Base-by-base conservation (phyloP, 1,140 invertebrate species). In the Lordiphosa stackelbergi region DNA sequence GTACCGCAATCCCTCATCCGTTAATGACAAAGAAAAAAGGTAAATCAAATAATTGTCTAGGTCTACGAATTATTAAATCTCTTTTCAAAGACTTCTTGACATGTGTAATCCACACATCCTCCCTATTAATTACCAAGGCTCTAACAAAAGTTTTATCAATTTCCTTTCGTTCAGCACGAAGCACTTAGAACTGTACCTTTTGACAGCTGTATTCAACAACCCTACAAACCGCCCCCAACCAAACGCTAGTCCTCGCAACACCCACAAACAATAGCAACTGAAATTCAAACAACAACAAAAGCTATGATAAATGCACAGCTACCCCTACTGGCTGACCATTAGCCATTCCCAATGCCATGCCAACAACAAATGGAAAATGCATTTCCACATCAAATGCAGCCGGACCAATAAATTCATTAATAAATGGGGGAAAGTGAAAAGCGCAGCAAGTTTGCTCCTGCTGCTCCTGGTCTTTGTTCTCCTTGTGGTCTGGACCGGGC, bases 381-480 rank as follows among this genome's bases (percentile, higher is more conserved):
- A 73, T 73, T 65, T 60, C 35, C 45, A n/a, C 65, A 68, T 69
- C 65, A 73, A 73, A 54, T 53, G 65, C 71, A 73, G 71, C 48
- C 43, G 52, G 43, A 53, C 66, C 52, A 69, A 73, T 73, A 73
- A 73, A 73, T 73, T 73, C 70, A 73, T 74, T 73, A 73, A 74
- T 73, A 69, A 69, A 73, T 74, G 57, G 64, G 7, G 43, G 41
- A 73, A 72, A 68, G 64, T 62, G 70, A 73, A 68, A 73, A 66
- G 57, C 40, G 54, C 69, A 63, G 47, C 40, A 51, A 40, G 64
- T 52, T 57, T 4, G 36, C 49, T 19, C 31, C 62, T 41, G 53
- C 28, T n/a, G 22, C 43, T 56, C 22, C 24, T 22, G 46, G 47
- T 41, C 57, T 41, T 69, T 69, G 59, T 73, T 64, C 49, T 57